These are phyloP conservation scores for Etheostoma nigrum DNA, from an alignment of 2,797 vertebrate species.

Conservation along the genomic window DNA sequence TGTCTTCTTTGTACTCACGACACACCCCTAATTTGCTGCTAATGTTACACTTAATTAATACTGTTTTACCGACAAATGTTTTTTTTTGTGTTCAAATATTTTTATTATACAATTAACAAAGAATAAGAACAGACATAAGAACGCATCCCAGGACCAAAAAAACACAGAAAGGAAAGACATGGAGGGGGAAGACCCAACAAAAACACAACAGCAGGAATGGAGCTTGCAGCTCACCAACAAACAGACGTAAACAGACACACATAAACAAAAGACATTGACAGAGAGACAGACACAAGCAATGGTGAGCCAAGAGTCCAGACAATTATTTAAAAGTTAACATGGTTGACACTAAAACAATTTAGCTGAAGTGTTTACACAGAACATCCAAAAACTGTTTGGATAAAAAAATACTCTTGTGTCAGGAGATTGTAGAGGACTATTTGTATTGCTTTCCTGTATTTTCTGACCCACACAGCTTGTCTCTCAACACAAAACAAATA, in stretches of 20 bases:
- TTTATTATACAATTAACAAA: too few species aligned
- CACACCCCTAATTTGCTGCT: background rate
- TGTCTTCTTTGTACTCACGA: slow-evolving; percentile 25
- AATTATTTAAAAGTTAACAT: slow-evolving; percentile 15
- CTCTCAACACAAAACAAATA: slow-evolving; percentile 63
- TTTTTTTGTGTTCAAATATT: too few species aligned
- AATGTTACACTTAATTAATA: slow-evolving; percentile 15
- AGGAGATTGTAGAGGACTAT: slow-evolving; percentile 6
- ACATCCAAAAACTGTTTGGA: slow-evolving; percentile 1
- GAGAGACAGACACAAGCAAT: too few species aligned
- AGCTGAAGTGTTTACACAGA: slow-evolving; percentile 11
- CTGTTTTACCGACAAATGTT: slow-evolving; percentile 13
- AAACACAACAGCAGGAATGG: too few species aligned
- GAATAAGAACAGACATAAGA: too few species aligned
- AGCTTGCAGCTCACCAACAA: too few species aligned
- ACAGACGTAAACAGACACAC: too few species aligned
- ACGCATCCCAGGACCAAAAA: too few species aligned
- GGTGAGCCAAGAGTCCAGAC: background rate
- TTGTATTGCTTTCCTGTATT: slow-evolving; percentile 27
- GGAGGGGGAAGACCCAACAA: too few species aligned
- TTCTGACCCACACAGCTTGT: slow-evolving; percentile 35
- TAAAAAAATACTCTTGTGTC: slow-evolving; percentile 31
- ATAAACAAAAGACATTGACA: too few species aligned
- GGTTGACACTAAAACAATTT: slow-evolving; percentile 30
- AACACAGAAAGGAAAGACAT: too few species aligned